A percentile compares a stretch with the other conserved stretches of the same genome.
Conservation (phyloP, 2,888 invertebrate genomes). For the Eupsilia transversa region DNA sequence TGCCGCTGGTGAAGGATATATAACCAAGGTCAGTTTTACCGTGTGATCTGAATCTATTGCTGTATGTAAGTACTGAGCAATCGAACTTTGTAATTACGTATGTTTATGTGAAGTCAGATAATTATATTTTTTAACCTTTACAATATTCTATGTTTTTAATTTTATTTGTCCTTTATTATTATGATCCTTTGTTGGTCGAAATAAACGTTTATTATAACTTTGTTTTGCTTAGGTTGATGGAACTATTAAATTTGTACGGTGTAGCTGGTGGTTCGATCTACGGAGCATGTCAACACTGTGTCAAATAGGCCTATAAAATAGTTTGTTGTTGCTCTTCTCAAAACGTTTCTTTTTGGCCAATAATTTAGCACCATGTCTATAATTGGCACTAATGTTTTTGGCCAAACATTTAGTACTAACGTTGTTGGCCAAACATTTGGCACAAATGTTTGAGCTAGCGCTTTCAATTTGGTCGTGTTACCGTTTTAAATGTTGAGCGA, state of each 20-base stretch:
- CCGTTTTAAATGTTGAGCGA: slow-evolving; percentile 23
- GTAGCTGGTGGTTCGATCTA: neutral
- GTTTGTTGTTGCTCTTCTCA: neutral
- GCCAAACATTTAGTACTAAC: too few relatives aligned
- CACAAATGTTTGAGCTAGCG: neutral
- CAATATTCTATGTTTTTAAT: neutral
- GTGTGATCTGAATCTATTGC: neutral
- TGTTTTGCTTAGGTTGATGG: neutral
- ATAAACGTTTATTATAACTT: neutral
- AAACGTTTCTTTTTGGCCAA: neutral
- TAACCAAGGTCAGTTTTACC: neutral
- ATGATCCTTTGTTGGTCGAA: neutral
- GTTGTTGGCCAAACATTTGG: neutral
- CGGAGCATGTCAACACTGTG: neutral
- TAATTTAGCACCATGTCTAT: neutral
- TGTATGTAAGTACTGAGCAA: neutral
- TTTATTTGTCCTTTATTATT: neutral
- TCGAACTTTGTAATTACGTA: neutral
- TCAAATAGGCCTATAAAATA: neutral
- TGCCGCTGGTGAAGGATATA: too few relatives aligned
- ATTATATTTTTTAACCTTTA: neutral
- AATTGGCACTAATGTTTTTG: neutral
- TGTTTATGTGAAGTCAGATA: neutral
- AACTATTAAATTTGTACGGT: neutral
- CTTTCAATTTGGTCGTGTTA: slow-evolving; percentile 7